These are phyloP conservation scores for Chamaea fasciata DNA, from an alignment of 2,113 vertebrate genomes.

Conservation along the genomic window DNA sequence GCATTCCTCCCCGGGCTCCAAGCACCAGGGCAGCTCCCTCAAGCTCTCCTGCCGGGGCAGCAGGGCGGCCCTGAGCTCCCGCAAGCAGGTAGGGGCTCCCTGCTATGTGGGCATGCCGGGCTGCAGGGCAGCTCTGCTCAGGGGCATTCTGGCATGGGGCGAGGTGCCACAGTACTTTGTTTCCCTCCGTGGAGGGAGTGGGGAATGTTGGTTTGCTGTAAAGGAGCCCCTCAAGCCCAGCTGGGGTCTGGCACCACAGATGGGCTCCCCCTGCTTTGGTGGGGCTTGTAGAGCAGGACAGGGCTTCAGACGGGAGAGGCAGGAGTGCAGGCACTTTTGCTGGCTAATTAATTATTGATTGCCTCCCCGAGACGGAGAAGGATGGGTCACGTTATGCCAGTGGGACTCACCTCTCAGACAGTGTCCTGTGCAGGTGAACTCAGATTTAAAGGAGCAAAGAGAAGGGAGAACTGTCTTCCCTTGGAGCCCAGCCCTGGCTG, in stretches of 20 bases:
- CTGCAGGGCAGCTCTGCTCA: neutral
- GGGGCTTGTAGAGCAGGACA: neutral
- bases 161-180: neutral
- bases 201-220: neutral
- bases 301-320: neutral
- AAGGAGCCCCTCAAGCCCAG: neutral
- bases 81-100: constrained; percentile 77
- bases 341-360: neutral
- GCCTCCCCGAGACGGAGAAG: neutral
- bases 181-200: neutral
- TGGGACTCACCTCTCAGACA: neutral
- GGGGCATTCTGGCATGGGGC: neutral
- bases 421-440: neutral
- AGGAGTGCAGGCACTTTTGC: neutral
- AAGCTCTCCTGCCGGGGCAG: constrained; percentile 52
- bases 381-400: neutral
- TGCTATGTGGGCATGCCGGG: accelerated
- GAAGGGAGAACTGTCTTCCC: neutral
- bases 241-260: neutral
- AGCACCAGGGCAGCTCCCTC: constrained; percentile 61
- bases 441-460: neutral
- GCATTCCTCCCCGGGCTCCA: constrained; percentile 56
- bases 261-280: neutral
- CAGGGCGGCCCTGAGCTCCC: constrained; percentile 69
- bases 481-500: neutral